A percentile compares a stretch with the other conserved stretches of the same genome.
Conservation (phyloP, 2,888 invertebrate genomes). For the Drosophila aldrichi region DNA sequence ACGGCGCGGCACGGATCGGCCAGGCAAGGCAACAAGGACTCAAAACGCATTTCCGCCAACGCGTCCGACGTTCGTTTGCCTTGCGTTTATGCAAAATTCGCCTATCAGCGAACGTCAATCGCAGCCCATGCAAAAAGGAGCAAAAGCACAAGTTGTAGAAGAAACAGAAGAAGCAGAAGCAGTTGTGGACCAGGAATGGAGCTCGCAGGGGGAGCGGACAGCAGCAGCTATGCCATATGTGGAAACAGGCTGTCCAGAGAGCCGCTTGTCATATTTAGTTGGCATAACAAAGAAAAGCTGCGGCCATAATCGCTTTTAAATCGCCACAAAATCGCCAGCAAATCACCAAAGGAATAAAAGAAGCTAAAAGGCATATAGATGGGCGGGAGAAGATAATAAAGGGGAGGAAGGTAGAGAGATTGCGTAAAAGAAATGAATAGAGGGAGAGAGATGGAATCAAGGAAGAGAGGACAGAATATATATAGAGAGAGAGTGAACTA, state of each 20-base stretch:
- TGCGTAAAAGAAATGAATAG: too few relatives aligned
- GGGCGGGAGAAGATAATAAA: neutral
- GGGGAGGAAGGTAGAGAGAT: neutral
- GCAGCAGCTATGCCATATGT: conserved; percentile 55
- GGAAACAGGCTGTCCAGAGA: conserved; percentile 34
- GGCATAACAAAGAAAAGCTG: conserved; percentile 68
- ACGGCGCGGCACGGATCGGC: conserved; percentile 36
- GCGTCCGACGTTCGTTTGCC: conserved; percentile 40
- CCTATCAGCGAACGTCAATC: conserved; percentile 67
- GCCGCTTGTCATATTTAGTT: conserved; percentile 72
- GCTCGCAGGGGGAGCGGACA: neutral
- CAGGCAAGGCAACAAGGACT: conserved; percentile 54
- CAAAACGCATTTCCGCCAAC: conserved; percentile 77
- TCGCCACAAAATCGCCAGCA: conserved; percentile 11
- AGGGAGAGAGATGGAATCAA: neutral
- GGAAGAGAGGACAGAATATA: neutral
- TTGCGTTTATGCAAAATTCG: conserved; percentile 71
- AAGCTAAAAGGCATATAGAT: neutral
- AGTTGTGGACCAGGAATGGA: neutral
- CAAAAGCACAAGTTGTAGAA: conserved; percentile 5
- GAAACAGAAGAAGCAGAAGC: conserved; percentile 4
- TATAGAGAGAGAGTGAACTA: too few relatives aligned
- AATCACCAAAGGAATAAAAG: conserved; percentile 5
- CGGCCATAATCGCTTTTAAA: conserved; percentile 64
- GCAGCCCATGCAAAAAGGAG: conserved; percentile 20